These are phyloP conservation scores for Muricea muricata DNA, from an alignment of 92 coral and sea anemone genomes.

Conservation along the genomic window DNA sequence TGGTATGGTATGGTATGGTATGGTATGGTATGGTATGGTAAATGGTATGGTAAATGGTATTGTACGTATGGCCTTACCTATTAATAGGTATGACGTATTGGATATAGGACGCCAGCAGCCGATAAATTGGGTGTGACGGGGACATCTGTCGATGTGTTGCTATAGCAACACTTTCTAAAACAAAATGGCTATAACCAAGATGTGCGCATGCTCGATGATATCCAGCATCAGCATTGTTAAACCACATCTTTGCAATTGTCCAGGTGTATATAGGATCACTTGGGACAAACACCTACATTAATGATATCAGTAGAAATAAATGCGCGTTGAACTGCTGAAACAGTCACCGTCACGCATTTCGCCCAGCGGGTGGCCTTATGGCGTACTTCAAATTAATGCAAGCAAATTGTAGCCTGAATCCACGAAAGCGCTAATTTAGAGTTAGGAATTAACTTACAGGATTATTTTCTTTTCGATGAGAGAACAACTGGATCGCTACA, in stretches of 20 bases:
- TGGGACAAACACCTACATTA: conserved; percentile 85
- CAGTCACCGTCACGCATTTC: no score
- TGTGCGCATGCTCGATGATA: conserved; percentile 92
- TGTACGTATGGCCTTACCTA: conserved; percentile 62
- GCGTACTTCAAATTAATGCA: no score
- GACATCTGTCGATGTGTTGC: conserved; percentile 96
- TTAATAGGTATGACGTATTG: conserved; percentile 87
- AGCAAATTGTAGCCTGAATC: no score
- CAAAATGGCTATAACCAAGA: conserved; percentile 83
- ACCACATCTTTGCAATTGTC: conserved; percentile 98
- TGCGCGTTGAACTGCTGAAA: no score
- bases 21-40: conserved; percentile 33
- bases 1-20: conserved; percentile 16
- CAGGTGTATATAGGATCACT: conserved; percentile 98
- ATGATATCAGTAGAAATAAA: background rate
- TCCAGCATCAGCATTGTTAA: conserved; percentile 95
- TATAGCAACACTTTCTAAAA: conserved; percentile 83
- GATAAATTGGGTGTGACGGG: conserved; percentile 97
- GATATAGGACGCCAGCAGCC: conserved; percentile 89
- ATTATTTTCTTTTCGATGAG: conserved; percentile 67
- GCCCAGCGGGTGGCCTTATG: no score
- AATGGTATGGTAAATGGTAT: background rate
- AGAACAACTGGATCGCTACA: conserved; percentile 87
- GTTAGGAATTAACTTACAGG: no score
- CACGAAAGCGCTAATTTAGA: no score